Percentiles rank a stretch among this genome's conserved stretches.
Conservation (phyloP, 2,113 vertebrate species). For the Anolis sagrei region DNA sequence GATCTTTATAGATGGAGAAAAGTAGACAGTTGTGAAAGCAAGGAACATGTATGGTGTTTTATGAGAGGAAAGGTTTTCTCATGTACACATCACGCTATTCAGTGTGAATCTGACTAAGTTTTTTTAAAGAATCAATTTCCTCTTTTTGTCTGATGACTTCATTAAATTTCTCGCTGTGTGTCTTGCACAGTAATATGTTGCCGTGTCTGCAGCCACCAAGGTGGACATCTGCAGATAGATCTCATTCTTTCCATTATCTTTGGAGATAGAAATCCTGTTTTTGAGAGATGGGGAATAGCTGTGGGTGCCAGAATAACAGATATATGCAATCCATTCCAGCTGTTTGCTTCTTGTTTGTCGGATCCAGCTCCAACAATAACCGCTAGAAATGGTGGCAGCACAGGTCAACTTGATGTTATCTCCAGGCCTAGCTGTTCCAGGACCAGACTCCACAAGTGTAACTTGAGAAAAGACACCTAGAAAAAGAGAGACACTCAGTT, state of each 20-base stretch:
- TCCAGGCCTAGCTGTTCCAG: constrained; percentile 24
- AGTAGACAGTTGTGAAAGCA: too few species aligned
- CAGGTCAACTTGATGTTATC: constrained; percentile 35
- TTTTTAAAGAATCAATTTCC: too few species aligned
- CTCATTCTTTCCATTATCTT: neutral
- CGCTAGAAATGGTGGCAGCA: constrained; percentile 15
- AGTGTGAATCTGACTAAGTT: too few species aligned
- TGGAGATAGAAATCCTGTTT: neutral
- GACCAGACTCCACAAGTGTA: constrained; percentile 27
- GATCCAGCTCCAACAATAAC: neutral
- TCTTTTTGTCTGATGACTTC: too few species aligned
- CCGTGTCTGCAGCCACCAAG: neutral
- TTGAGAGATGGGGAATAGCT: neutral
- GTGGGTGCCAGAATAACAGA: neutral
- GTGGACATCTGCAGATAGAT: neutral
- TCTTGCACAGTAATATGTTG: too few species aligned
- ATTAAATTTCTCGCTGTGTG: too few species aligned
- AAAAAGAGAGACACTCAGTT: too few species aligned
- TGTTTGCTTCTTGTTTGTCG: neutral
- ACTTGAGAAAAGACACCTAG: constrained; percentile 18
- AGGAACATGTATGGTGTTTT: too few species aligned
- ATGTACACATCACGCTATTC: too few species aligned
- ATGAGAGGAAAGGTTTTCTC: too few species aligned
- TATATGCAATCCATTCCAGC: neutral
- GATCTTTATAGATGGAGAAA: too few species aligned